These are phyloP conservation scores for Leucoma salicis DNA, from an alignment of 2,888 invertebrate species.

Conservation along the genomic window DNA sequence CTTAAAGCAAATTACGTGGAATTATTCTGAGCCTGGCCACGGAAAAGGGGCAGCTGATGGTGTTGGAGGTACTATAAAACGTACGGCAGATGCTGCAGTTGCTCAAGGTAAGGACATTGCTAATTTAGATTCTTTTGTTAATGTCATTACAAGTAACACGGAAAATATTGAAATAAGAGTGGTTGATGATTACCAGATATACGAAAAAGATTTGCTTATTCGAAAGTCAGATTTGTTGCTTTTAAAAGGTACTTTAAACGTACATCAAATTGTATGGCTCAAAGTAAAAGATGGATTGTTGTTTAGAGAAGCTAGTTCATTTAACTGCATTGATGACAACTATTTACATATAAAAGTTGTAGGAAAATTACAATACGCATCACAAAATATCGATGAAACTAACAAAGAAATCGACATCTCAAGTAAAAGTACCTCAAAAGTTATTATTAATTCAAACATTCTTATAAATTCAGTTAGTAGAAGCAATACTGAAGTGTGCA, in stretches of 20 bases:
- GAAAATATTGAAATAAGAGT: background rate
- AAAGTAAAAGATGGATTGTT: no score
- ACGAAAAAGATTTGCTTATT: background rate
- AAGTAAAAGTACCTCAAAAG: no score
- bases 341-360: no score
- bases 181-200: background rate
- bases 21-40: conserved; percentile 20
- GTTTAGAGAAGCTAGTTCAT: no score
- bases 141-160: no score
- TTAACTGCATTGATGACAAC: no score
- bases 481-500: no score
- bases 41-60: conserved; percentile 27
- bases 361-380: no score
- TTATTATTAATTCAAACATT: no score
- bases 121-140: background rate
- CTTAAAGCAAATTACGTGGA: conserved; percentile 16
- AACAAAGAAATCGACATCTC: no score
- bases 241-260: background rate
- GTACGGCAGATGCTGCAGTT: conserved; percentile 6
- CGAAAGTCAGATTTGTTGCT: background rate
- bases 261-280: background rate
- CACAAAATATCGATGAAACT: no score
- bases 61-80: conserved; percentile 19
- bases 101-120: background rate
- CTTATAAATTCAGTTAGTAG: no score